Base-by-base conservation (phyloP, 1,140 invertebrate species). In the Nylanderia fulva region DNA sequence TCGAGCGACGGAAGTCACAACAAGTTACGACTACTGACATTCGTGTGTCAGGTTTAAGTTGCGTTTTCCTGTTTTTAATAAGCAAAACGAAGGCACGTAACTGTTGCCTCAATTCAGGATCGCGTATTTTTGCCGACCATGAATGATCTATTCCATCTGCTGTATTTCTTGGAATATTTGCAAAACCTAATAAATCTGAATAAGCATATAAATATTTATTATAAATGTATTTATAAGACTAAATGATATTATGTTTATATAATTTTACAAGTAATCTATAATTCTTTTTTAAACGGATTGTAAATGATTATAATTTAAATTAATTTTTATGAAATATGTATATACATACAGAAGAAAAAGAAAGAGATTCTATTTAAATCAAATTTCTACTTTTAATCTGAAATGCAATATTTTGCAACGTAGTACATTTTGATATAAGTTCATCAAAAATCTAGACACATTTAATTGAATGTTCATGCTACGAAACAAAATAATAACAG, bases 1-100 rank as follows among this genome's bases (percentile, higher is more conserved):
- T 79, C 58, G 8, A 54, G 45, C 39, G 42, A 13, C 13, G 13
- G 45, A 88, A 82, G 85, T 89, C 87, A 89, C 75, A 89, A 89
- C 66, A 33, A 85, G 39, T 77, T 60, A 36, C 39, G 54, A 21
- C n/a, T 45, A 42, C 29, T 11, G 11, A 15, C 27, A 24, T 80
- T 79, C 2, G 36, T 45, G 66, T 33, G 27, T 82, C 66, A 45
- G 42, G 15, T n/a, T 72, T 21, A 71, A 56, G 24, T 69, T 79
- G 18, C 64, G 64, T 69, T 15, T 13, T 71, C 18, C 36, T 6
- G 24, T 33, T 33, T 1, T 3, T 13, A 82, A 56, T 54, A 68
- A 79, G 33, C 18, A 29, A 1, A 11, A 79, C 42, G 18, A 29
- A 39, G 36, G n/a, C 29, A 42, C n/a, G 29, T 29, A 8, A 8